Evolutionary conservation across 2,113 vertebrate genomes (phyloP).

Genomic region (Thalassoma bifasciatum): DNA sequence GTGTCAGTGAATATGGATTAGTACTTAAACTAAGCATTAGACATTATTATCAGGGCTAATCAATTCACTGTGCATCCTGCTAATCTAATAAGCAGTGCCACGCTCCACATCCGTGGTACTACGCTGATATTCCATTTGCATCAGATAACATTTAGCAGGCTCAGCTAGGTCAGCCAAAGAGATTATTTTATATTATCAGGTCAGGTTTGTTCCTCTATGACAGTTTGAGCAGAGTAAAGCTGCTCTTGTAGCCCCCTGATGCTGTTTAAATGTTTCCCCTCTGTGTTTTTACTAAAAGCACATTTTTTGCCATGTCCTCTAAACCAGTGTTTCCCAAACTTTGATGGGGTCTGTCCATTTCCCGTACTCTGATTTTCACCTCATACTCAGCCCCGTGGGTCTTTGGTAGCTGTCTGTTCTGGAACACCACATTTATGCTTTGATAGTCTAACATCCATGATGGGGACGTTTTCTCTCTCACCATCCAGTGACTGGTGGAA

Average conservation of each 20-base stretch:
- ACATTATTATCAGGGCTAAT: conserved; percentile 59
- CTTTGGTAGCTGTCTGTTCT: too few relatives aligned
- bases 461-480: too few relatives aligned
- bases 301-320: too few relatives aligned
- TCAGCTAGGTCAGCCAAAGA: conserved; percentile 8
- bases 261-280: neutral
- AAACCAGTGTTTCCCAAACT: too few relatives aligned
- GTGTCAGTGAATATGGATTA: conserved; percentile 44
- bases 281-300: neutral
- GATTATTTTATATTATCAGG: conserved; percentile 43
- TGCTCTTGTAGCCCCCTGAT: neutral
- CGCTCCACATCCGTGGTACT: conserved; percentile 21
- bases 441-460: too few relatives aligned
- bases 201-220: conserved; percentile 29
- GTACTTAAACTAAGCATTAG: conserved; percentile 53
- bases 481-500: too few relatives aligned
- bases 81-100: conserved; percentile 55
- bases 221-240: neutral
- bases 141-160: conserved; percentile 51
- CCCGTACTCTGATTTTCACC: too few relatives aligned
- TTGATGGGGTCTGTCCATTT: too few relatives aligned
- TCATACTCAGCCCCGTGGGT: too few relatives aligned
- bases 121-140: conserved; percentile 42
- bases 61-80: conserved; percentile 39
- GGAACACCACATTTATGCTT: too few relatives aligned